Evolutionary conservation across 2,888 invertebrate genomes (phyloP).

Genomic region (Stenolophus ochropezus): DNA sequence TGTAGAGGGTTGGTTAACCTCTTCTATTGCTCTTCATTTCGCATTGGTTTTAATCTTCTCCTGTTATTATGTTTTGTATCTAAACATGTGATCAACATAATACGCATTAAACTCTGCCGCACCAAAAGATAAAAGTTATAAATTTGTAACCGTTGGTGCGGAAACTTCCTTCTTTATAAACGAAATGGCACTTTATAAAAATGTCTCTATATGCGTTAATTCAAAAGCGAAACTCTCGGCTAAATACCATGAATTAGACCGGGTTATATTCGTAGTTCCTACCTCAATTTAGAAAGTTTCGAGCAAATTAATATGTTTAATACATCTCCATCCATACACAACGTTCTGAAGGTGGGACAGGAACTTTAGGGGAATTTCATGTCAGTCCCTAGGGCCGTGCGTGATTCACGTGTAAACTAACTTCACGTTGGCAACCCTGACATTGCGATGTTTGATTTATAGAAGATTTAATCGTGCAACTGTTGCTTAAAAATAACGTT

Average conservation of each 20-base stretch:
- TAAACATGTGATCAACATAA: too few species aligned
- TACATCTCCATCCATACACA: not conserved
- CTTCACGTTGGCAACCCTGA: not conserved
- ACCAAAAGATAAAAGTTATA: too few species aligned
- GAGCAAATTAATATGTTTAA: slow-evolving; percentile 36
- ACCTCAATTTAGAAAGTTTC: slow-evolving; percentile 22
- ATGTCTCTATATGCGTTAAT: too few species aligned
- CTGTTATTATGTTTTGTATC: too few species aligned
- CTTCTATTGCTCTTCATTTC: too few species aligned
- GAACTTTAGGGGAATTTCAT: slow-evolving; percentile 43
- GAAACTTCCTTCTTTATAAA: not conserved
- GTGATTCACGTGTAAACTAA: slow-evolving; percentile 29
- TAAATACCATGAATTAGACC: too few species aligned
- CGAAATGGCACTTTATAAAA: not conserved
- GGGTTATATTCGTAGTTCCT: too few species aligned
- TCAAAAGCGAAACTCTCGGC: too few species aligned
- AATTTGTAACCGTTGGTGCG: not conserved
- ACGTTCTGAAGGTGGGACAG: too few species aligned
- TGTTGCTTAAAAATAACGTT: not conserved
- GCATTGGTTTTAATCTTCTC: too few species aligned
- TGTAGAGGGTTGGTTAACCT: too few species aligned
- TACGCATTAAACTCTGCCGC: too few species aligned
- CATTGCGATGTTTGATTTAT: not conserved
- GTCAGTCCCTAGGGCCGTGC: not conserved
- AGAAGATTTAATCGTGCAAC: not conserved